phyloP scores from a whole-genome alignment of 2,888 invertebrate species.

The Scaptomyza reducta region DNA sequence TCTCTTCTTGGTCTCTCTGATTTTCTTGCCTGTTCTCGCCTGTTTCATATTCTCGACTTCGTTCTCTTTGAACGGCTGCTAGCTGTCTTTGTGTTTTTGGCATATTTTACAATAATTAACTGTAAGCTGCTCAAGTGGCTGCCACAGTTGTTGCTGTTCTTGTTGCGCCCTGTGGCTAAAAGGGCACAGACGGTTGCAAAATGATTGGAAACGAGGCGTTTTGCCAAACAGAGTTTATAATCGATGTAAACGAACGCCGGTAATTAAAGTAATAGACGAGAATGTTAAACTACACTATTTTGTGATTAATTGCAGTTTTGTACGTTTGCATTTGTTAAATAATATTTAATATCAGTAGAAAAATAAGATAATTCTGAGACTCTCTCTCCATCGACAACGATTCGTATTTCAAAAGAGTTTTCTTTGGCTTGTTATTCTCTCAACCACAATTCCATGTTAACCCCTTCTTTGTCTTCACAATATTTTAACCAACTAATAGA shows the following conservation, averaged over 20 bases:
- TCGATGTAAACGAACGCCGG: constrained; percentile 3
- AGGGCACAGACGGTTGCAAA: constrained; percentile 5
- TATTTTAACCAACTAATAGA: not conserved
- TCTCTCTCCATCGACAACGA: not conserved
- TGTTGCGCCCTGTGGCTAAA: constrained; percentile 6
- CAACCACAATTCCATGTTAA: not conserved
- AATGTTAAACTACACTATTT: not conserved
- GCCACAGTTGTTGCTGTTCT: constrained; percentile 2
- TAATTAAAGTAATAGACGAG: constrained; percentile 13
- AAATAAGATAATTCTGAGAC: too few species aligned
- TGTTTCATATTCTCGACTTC: not conserved
- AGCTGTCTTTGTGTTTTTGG: constrained; percentile 25
- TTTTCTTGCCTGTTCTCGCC: not conserved
- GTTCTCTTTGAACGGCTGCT: not conserved
- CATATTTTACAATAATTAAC: constrained; percentile 64
- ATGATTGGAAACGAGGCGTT: not conserved
- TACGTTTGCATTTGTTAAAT: too few species aligned
- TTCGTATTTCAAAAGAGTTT: not conserved
- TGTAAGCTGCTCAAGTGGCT: constrained; percentile 28
- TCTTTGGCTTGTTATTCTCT: too few species aligned
- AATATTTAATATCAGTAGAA: too few species aligned
- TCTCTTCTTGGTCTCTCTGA: not conserved
- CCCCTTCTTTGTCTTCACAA: not conserved
- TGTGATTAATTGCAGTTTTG: too few species aligned
- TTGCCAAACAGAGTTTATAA: not conserved